Base-by-base conservation (phyloP, 2,113 vertebrate species). In the Vanacampus margaritifer region DNA sequence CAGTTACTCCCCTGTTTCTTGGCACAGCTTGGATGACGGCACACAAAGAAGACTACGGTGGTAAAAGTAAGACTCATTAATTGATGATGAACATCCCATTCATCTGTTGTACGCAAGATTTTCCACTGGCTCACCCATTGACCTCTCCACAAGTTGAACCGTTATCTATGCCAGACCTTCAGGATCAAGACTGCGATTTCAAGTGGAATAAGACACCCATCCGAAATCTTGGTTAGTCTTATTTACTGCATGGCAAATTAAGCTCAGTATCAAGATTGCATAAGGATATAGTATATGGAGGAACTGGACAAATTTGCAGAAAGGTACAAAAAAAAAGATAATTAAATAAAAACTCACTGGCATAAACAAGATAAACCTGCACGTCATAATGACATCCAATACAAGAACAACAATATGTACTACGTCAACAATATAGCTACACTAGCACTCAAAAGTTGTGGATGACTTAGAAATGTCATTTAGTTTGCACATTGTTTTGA, bases 101-200 rank as follows among this genome's bases (percentile, higher is more conserved):
- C 89, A 90, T 82, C 68, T 75, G 24, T 21, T 70, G 57, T 69
- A 70, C 71, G 83, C 81, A 91, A 90, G 74, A 87, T 91, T 92
- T 93, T 93, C 92, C 92, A 88, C 73, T 24, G 56, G 73, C 71
- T 87, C 76, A 83, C 84, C 83, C 65, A 62, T 17, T 89, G 87
- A 91, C 89, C 89, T 72, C 35, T 69, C 53, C 62, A 87, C 76
- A 75, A 72, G 76, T 51, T 57, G 54, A 50, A 63, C 79, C 6
- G 72, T 74, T 82, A 72, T 64, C 19, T 41, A 62, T 10, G n/a
- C 45, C 51, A 68, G 54, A 64, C 13, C 19, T 43, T 10, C 61
- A 26, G 19, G 23, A 57, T 53, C 8, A 19, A 78, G 39, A n/a
- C 43, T 19, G 13, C 46, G 28, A 61, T 65, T 73, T 65, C 35